Evolutionary conservation across 2,113 vertebrate species (phyloP), one percentile per base, ranked within the genome.

Genomic region (Leucopternis melanops): DNA sequence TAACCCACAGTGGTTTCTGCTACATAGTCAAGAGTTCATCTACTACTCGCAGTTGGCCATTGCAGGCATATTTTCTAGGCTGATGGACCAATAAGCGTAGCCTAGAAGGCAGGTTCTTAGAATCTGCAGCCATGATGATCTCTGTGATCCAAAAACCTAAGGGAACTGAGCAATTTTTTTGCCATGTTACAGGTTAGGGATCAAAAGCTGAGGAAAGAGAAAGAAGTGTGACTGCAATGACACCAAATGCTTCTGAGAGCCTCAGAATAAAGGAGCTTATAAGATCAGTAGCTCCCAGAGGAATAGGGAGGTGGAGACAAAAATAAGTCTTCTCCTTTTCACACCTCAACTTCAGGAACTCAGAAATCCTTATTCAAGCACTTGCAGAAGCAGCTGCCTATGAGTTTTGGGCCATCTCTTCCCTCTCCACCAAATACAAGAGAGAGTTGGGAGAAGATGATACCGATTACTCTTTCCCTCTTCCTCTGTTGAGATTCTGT

Each of bases 201-300:
- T 29, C 62, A 87, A 87, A 92, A 94, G 15, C 26, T 31, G 25
- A 69, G 31, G 11, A 9, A 78, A 50, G 42, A 62, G 36, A 72
- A 83, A 63, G 32, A 42, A 52, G 15, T 0, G 0, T 8, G 15
- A 67, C 13, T 21, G 22, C 36, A 45, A 7, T 5, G 20, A 54
- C 19, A 70, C 15, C 9, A 44, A 77, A 47, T 1, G 0, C 19
- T 79, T 78, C 40, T 0, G 3, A 82, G 5, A 66, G 32, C 32
- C 23, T 65, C 8, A 2, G 49, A 80, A 82, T 26, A 86, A 86
- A 90, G 36, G 9, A 77, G 62, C 8, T 95, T 57, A 38, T 1
- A 2, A 58, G 18, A 74, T 77, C 36, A 70, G 55, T 7, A 82
- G 59, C 32, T 63, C 55, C 22, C 32, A 50, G 25, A 36, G n/a